Evolutionary conservation across 30 jellyfish, hydroid and myxozoan species (phyloP).

Genomic region (Turritopsis rubra): DNA sequence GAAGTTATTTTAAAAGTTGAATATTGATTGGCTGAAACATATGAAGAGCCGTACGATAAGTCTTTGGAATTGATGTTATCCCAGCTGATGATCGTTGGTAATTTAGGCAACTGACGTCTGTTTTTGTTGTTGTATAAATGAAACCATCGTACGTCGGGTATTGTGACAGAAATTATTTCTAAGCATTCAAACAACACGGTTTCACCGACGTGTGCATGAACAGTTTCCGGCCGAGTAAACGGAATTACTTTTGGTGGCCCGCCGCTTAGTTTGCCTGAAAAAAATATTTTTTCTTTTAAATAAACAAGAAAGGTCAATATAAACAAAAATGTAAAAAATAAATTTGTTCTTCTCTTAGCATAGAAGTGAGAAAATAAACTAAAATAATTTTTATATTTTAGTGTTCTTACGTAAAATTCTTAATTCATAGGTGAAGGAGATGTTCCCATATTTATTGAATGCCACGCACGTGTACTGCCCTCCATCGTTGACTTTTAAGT

Average conservation of each 20-base stretch:
- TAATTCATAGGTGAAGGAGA: slow-evolving; percentile 70
- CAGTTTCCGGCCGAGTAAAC: slow-evolving; percentile 41
- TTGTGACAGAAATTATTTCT: slow-evolving; percentile 63
- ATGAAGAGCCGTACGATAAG: slow-evolving; percentile 8
- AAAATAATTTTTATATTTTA: not conserved
- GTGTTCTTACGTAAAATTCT: slow-evolving; percentile 29
- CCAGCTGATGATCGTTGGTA: slow-evolving; percentile 27
- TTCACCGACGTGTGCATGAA: slow-evolving; percentile 64
- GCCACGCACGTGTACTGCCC: slow-evolving; percentile 90
- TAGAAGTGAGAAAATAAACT: not conserved
- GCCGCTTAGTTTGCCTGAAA: slow-evolving; percentile 63
- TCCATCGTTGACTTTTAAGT: slow-evolving; percentile 38
- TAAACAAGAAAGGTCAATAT: not conserved
- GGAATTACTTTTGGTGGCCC: slow-evolving; percentile 93
- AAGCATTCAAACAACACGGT: slow-evolving; percentile 73
- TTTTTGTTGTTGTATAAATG: slow-evolving; percentile 22
- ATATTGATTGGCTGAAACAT: slow-evolving; percentile 25
- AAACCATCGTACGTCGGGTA: slow-evolving; percentile 85
- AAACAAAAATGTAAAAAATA: not conserved
- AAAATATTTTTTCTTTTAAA: not conserved
- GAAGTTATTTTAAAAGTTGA: slow-evolving; percentile 16
- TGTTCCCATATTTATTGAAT: slow-evolving; percentile 72
- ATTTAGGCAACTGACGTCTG: slow-evolving; percentile 9
- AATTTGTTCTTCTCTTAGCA: not conserved
- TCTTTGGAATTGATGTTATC: slow-evolving; percentile 7